phyloP scores from a whole-genome alignment of 1,140 invertebrate species.

The Drosophila ohnishii region DNA sequence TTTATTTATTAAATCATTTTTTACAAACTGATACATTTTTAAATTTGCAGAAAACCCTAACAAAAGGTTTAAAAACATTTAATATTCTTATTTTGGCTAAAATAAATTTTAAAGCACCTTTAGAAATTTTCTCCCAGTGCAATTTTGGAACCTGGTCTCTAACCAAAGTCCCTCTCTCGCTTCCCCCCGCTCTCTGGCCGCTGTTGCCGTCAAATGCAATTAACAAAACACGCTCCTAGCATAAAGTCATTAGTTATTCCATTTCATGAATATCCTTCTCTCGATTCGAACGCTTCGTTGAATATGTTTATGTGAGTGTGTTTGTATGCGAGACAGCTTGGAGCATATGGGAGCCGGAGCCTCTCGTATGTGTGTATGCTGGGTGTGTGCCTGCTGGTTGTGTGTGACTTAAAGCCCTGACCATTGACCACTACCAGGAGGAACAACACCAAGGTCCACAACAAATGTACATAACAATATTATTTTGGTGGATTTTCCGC shows the following conservation, averaged over 20 bases:
- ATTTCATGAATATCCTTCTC: conserved; percentile 76
- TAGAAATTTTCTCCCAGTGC: conserved; percentile 5
- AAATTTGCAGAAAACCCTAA: no score
- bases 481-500: conserved; percentile 74
- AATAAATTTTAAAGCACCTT: background rate
- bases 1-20: no score
- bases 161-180: background rate
- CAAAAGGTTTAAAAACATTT: no score
- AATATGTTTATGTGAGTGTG: conserved; percentile 53
- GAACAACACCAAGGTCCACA: conserved; percentile 29
- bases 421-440: conserved; percentile 34
- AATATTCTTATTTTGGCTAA: background rate
- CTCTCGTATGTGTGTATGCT: conserved; percentile 10
- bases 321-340: conserved; percentile 41
- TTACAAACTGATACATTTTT: no score
- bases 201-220: conserved; percentile 77
- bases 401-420: conserved; percentile 33
- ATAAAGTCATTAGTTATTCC: conserved; percentile 82
- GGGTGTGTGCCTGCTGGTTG: background rate
- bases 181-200: conserved; percentile 20
- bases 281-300: conserved; percentile 68
- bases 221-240: conserved; percentile 80
- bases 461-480: conserved; percentile 60
- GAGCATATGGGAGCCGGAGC: conserved; percentile 69
- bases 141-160: background rate